These are phyloP conservation scores for Sebastes taczanowskii DNA, from an alignment of 2,797 vertebrate genomes.

Conservation along the genomic window DNA sequence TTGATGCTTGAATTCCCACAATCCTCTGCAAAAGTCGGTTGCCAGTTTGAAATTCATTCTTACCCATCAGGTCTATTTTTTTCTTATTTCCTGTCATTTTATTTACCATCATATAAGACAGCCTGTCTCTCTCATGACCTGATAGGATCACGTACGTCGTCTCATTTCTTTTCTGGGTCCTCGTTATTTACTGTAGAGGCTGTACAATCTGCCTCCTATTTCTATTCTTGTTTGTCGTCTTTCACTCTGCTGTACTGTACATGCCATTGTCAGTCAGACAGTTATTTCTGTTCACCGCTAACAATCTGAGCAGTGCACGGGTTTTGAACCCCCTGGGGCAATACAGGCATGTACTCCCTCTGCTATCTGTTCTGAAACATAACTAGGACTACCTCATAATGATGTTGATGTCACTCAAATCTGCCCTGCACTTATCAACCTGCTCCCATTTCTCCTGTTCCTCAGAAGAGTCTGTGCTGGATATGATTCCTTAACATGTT, in stretches of 20 bases:
- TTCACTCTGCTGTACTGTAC: not conserved
- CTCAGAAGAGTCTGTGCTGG: not conserved
- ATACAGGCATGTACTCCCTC: not conserved
- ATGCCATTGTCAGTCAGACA: not conserved
- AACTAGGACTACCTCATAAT: slow-evolving; percentile 6
- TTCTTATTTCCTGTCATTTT: not conserved
- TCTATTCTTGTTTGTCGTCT: not conserved
- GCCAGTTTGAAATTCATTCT: not conserved
- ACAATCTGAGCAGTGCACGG: not conserved
- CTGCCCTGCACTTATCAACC: not conserved
- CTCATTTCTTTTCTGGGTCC: not conserved
- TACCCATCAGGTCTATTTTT: not conserved
- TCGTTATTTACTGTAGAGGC: not conserved
- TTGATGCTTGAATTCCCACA: not conserved
- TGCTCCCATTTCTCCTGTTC: not conserved
- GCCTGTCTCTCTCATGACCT: not conserved
- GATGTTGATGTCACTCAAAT: not conserved
- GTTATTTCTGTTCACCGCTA: not conserved
- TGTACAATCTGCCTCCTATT: not conserved
- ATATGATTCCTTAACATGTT: not conserved
- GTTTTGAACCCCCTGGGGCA: not conserved
- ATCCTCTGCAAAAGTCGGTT: not conserved
- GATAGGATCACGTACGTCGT: not conserved
- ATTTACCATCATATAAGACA: not conserved
- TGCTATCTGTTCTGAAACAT: slow-evolving; percentile 17